Evolutionary conservation across 2,113 vertebrate species (phyloP), one percentile per base, ranked within the genome.

Genomic region (Entomyzon cyanotis): DNA sequence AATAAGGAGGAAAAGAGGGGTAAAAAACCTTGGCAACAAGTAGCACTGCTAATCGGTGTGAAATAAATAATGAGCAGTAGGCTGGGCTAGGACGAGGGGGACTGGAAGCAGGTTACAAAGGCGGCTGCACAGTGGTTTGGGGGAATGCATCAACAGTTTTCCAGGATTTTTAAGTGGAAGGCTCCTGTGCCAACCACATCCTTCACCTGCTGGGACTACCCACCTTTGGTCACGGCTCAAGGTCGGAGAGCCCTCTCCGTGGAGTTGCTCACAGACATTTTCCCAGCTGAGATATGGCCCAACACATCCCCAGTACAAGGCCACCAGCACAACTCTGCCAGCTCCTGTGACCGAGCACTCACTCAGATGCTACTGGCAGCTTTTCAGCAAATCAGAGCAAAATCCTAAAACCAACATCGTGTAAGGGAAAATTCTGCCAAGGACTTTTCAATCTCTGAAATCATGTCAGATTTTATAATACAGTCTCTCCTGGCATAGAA

Each of bases 11-110:
- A 94, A 83, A 92, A 80, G 89, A 81, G 62, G 77, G 84, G 69
- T 68, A 93, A 85, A 91, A 84, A 83, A 59, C 90, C 97, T 92
- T 97, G 97, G 96, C 97, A 97, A 97, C 95, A 96, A 97, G 96
- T 96, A 95, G 95, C 93, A 87, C 92, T 96, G 93, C 90, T 86
- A 86, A 97, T 92, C 15, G 53, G 94, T 18, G 41, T 63, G 87
- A 96, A 92, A 89, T 77, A 67, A 95, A 37, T 70, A 94, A 76
- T 16, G 8, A 59, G 55, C 42, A 89, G 56, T 47, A 44, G 84
- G 35, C 46, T 0, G 2, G 41, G 20, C 31, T 55, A 80, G 58
- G 62, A 35, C 0, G 0, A 87, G 49, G 16, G 24, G 30, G 30
- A 37, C 10, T 37, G 67, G 58, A 69, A 35, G 49, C 11, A 27